Evolutionary conservation across 2,797 vertebrate species (phyloP).

Genomic region (Sebastes variabilis): DNA sequence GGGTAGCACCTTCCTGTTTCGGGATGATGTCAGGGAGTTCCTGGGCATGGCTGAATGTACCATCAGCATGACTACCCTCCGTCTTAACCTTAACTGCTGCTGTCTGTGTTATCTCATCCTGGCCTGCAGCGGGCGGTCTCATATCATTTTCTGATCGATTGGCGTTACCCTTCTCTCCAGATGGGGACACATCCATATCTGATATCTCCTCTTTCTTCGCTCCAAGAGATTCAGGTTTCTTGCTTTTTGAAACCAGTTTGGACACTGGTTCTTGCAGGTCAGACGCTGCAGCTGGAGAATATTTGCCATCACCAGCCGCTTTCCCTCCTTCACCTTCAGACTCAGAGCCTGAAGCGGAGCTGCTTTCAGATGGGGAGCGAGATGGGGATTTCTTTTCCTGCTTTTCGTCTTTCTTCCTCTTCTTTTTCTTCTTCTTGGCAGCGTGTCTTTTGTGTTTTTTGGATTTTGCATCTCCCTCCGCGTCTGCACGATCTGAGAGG

Average conservation of each 20-base stretch:
- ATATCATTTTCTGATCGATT: conserved; percentile 60
- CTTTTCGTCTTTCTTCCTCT: conserved; percentile 94
- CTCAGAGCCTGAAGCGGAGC: conserved; percentile 81
- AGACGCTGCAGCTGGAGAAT: conserved; percentile 44
- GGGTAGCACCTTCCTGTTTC: conserved; percentile 79
- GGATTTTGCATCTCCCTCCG: conserved; percentile 85
- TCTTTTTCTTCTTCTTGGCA: conserved; percentile 95
- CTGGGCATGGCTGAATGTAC: conserved; percentile 74
- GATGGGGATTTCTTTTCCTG: conserved; percentile 86
- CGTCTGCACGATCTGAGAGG: conserved; percentile 79
- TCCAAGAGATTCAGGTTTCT: conserved; percentile 52
- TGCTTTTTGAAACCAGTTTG: conserved; percentile 55
- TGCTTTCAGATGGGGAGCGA: conserved; percentile 82
- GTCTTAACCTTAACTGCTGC: conserved; percentile 43
- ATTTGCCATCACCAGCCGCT: conserved; percentile 56
- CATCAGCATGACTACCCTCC: conserved; percentile 61
- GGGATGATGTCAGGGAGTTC: conserved; percentile 86
- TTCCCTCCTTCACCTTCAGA: conserved; percentile 78
- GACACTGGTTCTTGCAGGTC: conserved; percentile 66
- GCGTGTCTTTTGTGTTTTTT: conserved; percentile 95
- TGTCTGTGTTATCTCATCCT: conserved; percentile 50
- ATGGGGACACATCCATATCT: conserved; percentile 37
- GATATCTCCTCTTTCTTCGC: conserved; percentile 56
- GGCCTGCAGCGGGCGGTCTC: conserved; percentile 23
- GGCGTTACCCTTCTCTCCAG: conserved; percentile 28